A percentile compares a stretch with the other conserved stretches of the same genome.
phyloP scores from a whole-genome alignment of 2,113 vertebrate genomes.

The Myrmecophaga tridactyla region DNA sequence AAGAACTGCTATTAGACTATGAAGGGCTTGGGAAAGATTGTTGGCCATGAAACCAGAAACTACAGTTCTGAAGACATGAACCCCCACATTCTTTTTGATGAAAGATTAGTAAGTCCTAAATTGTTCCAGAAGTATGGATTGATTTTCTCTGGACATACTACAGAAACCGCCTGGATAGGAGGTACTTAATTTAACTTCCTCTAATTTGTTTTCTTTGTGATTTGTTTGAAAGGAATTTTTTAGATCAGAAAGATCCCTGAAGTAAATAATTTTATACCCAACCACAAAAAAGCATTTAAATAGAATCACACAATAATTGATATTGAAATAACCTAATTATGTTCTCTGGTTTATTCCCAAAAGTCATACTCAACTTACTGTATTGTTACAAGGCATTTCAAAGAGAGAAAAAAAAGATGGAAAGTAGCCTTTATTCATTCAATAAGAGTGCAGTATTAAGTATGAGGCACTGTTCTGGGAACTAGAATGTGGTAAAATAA shows the following conservation, averaged over 20 bases:
- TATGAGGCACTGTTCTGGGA: neutral
- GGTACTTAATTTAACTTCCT: neutral
- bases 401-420: neutral
- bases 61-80: neutral
- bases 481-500: constrained; percentile 41
- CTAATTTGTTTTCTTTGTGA: constrained; percentile 34
- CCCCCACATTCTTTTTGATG: neutral
- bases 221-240: constrained; percentile 19
- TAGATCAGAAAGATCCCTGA: neutral
- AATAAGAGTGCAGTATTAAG: neutral
- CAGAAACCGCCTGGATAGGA: neutral
- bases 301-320: neutral
- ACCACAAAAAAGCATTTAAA: neutral
- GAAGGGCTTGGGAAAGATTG: neutral
- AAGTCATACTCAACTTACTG: constrained; percentile 25
- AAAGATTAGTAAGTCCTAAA: neutral
- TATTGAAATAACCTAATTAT: constrained; percentile 18
- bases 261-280: constrained; percentile 20
- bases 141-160: neutral
- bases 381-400: neutral
- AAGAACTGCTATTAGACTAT: neutral
- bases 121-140: neutral
- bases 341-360: constrained; percentile 44
- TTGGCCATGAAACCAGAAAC: neutral
- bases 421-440: neutral